phyloP scores from a whole-genome alignment of 2,888 invertebrate genomes.

The Mayetiola destructor region DNA sequence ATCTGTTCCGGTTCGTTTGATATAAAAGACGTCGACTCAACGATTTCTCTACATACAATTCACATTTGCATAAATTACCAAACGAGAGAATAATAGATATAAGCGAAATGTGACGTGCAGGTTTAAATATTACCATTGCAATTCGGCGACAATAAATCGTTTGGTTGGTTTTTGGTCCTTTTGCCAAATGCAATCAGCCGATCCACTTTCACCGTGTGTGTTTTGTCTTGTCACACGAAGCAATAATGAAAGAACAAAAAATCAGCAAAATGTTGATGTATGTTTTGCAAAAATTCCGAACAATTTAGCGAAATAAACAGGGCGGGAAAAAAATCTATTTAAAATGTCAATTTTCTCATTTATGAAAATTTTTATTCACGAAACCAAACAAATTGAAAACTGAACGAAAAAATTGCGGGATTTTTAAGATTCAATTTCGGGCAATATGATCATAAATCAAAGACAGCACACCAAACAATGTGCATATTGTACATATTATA shows the following conservation, averaged over 20 bases:
- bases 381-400: not conserved
- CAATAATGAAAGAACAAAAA: too few species aligned
- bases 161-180: not conserved
- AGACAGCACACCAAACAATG: too few species aligned
- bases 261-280: not conserved
- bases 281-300: too few species aligned
- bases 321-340: not conserved
- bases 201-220: not conserved
- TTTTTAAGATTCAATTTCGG: too few species aligned
- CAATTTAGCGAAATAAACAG: not conserved
- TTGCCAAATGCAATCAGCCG: not conserved
- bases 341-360: not conserved
- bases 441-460: too few species aligned
- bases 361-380: not conserved
- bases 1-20: constrained; percentile 1
- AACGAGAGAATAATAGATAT: not conserved
- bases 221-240: not conserved
- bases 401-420: too few species aligned
- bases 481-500: too few species aligned
- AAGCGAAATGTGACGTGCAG: not conserved
- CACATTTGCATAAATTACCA: not conserved
- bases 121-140: not conserved
- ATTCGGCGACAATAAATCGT: not conserved
- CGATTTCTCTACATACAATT: not conserved
- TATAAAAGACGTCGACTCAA: not conserved